Evolutionary conservation across 2,888 invertebrate genomes (phyloP), one percentile per base, ranked within the genome.

Genomic region (Zelleria hepariella): DNA sequence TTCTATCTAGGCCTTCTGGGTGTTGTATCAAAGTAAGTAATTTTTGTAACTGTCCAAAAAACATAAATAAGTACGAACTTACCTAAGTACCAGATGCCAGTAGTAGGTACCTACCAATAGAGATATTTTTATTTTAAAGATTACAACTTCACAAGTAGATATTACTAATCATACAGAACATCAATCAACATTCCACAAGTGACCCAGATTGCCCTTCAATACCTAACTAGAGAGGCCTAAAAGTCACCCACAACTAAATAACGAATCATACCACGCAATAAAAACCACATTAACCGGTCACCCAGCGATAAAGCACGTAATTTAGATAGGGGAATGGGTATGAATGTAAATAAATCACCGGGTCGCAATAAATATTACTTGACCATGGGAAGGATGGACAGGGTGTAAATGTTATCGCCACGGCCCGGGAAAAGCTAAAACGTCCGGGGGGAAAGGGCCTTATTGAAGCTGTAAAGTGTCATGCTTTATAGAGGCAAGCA

Each of bases 311-410:
- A 74, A 76, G 72, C 77, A 74, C 71, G 78, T 78, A 74, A 80
- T 79, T 81, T 78, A 80, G 78, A 80, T 81, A 80, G 72, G 72
- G 71, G 71, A 78, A 80, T 78, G 79, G 78, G 75, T 75, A 76
- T 72, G 76, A 77, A 77, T 75, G 74, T 72, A 73, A 77, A 79
- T 80, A 80, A 80, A 80, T 78, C 77, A 75, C 69, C 64, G 62
- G 63, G 61, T 61, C 63, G 70, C 71, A 66, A 75, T 80, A 79
- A 80, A 80, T 79, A 73, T 78, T 71, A 61, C 66, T 51, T 60
- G 61, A 64, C 67, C 68, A 65, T 65, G 64, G 64, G 63, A 65
- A 48, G 21, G 58, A 58, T 58, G 55, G 55, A 55, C 55, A 32
- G 25, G 26, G 51, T 51, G 51, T 51, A 20, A 51, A 51, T 24